These are phyloP conservation scores for Fregata magnificens DNA, from an alignment of 2,113 vertebrate species.

Conservation along the genomic window DNA sequence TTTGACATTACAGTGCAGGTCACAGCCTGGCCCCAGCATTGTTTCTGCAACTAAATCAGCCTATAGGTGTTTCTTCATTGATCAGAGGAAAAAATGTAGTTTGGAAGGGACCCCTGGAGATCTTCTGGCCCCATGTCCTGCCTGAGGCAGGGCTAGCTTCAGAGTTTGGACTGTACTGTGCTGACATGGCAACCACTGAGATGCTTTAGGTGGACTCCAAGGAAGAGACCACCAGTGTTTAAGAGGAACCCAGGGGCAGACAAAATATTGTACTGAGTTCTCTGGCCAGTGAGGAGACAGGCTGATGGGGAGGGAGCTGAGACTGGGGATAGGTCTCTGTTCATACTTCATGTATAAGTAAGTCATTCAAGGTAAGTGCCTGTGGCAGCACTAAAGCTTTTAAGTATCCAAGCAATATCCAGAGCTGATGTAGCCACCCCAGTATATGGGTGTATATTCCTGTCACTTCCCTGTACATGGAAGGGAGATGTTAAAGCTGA, in stretches of 20 bases:
- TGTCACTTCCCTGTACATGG: background rate
- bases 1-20: background rate
- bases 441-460: rapidly evolving
- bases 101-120: background rate
- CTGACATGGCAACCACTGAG: background rate
- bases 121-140: background rate
- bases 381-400: background rate
- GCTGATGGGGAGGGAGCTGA: background rate
- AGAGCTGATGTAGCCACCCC: background rate
- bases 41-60: background rate
- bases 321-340: background rate
- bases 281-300: background rate
- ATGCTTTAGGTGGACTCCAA: background rate
- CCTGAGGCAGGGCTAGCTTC: background rate
- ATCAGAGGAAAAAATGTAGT: background rate
- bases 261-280: background rate
- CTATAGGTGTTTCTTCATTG: background rate
- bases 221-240: background rate
- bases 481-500: background rate
- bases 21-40: background rate
- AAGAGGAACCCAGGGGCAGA: background rate
- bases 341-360: background rate
- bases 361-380: background rate
- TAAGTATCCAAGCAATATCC: background rate
- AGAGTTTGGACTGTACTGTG: background rate